A percentile compares a stretch with the other conserved stretches of the same genome.
Conservation (phyloP, 2,113 vertebrate genomes). For the Hippocampus comes region DNA sequence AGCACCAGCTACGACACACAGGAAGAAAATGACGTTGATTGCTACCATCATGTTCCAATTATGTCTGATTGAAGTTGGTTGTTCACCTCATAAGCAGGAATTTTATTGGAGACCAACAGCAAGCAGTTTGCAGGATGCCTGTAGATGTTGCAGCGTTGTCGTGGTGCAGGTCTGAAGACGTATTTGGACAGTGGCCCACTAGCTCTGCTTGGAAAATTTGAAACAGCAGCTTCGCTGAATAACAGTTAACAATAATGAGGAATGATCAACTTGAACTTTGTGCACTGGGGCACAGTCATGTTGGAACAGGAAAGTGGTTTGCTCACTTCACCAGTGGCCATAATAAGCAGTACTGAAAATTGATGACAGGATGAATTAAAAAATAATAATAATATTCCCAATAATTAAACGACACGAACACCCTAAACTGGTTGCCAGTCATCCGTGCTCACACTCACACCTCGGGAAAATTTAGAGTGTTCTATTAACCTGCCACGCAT, state of each 20-base stretch:
- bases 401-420: background rate
- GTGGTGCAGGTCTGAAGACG: slow-evolving; percentile 18
- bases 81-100: slow-evolving; percentile 81
- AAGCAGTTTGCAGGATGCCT: slow-evolving; percentile 37
- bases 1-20: slow-evolving; percentile 70
- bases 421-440: too few relatives aligned
- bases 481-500: too few relatives aligned
- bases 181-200: slow-evolving; percentile 30
- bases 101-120: slow-evolving; percentile 76
- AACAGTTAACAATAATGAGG: background rate
- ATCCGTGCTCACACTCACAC: too few relatives aligned
- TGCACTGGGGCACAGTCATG: background rate
- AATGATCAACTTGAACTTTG: background rate
- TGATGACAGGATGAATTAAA: background rate
- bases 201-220: slow-evolving; percentile 3
- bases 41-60: background rate
- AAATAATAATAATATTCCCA: background rate
- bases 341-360: too few relatives aligned
- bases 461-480: too few relatives aligned
- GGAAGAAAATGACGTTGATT: background rate
- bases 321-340: background rate
- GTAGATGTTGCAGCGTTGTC: background rate
- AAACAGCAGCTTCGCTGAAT: background rate
- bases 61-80: background rate
- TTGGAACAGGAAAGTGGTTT: background rate